These are phyloP conservation scores for Aphelinus certus DNA, from an alignment of 1,140 invertebrate species.

Conservation along the genomic window DNA sequence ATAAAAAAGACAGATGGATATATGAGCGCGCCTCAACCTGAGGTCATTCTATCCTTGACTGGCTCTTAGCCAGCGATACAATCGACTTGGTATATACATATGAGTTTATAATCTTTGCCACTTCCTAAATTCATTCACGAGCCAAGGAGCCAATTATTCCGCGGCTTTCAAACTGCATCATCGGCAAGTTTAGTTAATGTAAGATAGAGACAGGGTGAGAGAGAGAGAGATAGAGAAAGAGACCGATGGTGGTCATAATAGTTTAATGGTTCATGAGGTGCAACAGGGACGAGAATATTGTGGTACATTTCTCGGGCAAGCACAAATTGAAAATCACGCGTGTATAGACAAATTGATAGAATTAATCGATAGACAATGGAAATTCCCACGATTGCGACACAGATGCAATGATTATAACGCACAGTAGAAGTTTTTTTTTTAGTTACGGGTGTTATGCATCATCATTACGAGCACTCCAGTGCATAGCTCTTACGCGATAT, in stretches of 20 bases:
- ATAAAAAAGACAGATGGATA: neutral
- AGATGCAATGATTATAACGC: too few relatives aligned
- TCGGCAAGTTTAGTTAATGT: neutral
- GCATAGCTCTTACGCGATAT: too few relatives aligned
- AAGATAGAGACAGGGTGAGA: neutral
- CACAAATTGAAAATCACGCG: too few relatives aligned
- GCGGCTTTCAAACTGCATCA: neutral
- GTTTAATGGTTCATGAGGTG: neutral
- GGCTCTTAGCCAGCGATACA: neutral
- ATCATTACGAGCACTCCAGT: too few relatives aligned
- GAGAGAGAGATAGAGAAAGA: neutral
- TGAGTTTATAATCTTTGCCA: neutral
- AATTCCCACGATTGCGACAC: too few relatives aligned
- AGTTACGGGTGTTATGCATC: too few relatives aligned
- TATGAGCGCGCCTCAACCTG: neutral
- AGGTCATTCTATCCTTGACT: slow-evolving; percentile 24
- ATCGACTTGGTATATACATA: neutral
- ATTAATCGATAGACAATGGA: too few relatives aligned
- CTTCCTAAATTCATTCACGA: slow-evolving; percentile 18
- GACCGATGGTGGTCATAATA: neutral
- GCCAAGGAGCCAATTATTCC: slow-evolving; percentile 1
- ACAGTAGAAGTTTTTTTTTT: too few relatives aligned
- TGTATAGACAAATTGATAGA: too few relatives aligned
- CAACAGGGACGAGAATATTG: neutral
- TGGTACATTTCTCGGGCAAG: neutral